Conservation (phyloP, 1,140 invertebrate genomes). For the Drosophila ironensis region DNA sequence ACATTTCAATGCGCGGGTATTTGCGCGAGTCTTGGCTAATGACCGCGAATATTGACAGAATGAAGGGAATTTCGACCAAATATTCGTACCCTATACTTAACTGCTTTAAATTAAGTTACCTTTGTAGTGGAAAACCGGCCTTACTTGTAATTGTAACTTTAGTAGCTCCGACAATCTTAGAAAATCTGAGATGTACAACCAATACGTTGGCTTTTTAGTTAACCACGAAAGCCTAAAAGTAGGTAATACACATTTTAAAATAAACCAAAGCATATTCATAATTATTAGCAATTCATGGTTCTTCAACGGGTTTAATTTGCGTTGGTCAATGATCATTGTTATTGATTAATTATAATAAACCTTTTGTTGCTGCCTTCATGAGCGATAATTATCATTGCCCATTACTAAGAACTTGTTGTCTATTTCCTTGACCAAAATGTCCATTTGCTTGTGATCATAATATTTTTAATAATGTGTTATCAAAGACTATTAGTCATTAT, state of each 20-base stretch:
- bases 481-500: slow-evolving; percentile 35
- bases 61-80: neutral
- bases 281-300: too few species aligned
- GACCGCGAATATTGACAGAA: neutral
- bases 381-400: slow-evolving; percentile 8
- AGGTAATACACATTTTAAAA: neutral
- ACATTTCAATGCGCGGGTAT: neutral
- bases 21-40: neutral
- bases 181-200: too few species aligned
- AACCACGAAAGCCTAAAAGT: slow-evolving; percentile 23
- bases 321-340: too few species aligned
- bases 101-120: too few species aligned
- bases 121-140: too few species aligned
- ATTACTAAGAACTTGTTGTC: slow-evolving; percentile 24
- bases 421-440: slow-evolving; percentile 14
- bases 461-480: slow-evolving; percentile 5
- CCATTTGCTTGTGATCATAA: neutral
- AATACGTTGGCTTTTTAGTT: too few species aligned
- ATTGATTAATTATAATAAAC: too few species aligned
- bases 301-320: too few species aligned
- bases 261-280: neutral
- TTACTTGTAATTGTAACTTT: too few species aligned
- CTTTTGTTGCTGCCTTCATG: too few species aligned
- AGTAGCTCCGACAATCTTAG: too few species aligned
- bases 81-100: too few species aligned